Conservation (phyloP, 2,113 vertebrate species). For the Xyrauchen texanus region DNA sequence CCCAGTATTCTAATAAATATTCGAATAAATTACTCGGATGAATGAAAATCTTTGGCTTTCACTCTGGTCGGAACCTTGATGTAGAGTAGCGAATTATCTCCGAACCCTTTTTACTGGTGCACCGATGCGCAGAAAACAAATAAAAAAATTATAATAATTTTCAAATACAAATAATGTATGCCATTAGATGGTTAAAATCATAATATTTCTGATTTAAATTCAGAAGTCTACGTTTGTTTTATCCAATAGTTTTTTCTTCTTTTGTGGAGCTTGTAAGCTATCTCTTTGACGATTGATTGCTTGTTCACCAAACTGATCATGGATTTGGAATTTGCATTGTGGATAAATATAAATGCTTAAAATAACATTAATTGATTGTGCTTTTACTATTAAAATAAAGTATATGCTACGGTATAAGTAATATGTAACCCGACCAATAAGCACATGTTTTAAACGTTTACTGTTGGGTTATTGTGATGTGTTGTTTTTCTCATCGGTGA, state of each 20-base stretch:
- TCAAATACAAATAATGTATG: neutral
- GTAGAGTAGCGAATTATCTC: neutral
- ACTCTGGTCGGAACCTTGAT: neutral
- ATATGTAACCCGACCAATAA: neutral
- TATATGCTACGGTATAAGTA: neutral
- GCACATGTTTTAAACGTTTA: neutral
- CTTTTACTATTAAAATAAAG: neutral
- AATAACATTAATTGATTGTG: neutral
- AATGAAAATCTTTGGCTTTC: neutral
- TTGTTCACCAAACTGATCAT: neutral
- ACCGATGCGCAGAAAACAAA: neutral
- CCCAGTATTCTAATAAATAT: neutral
- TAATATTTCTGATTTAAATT: neutral
- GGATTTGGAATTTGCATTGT: neutral
- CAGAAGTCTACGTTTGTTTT: neutral
- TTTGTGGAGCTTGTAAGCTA: neutral
- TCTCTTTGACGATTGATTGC: slow-evolving; percentile 13
- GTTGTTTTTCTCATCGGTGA: slow-evolving; percentile 20
- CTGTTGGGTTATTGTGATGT: neutral
- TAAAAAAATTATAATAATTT: neutral
- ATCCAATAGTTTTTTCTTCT: too few relatives aligned
- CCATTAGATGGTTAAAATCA: neutral
- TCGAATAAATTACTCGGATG: neutral
- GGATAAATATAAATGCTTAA: neutral
- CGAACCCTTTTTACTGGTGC: neutral